phyloP scores from a whole-genome alignment of 1,140 invertebrate species.

The Drosophila aff. region DNA sequence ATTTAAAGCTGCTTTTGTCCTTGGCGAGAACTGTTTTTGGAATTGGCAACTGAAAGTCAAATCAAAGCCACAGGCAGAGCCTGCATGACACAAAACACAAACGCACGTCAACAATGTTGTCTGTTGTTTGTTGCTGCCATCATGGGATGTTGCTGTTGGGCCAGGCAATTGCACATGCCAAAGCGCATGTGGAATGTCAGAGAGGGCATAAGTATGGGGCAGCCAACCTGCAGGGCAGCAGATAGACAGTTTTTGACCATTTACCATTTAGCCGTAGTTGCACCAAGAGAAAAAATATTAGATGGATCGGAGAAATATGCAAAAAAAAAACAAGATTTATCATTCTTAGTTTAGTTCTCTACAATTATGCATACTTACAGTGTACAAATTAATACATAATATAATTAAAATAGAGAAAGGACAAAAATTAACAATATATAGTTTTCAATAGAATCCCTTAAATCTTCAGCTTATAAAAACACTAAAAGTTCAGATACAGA shows the following conservation, averaged over 20 bases:
- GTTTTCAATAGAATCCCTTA: neutral
- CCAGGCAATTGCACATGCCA: constrained; percentile 48
- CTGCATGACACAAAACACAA: constrained; percentile 41
- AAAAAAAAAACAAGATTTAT: neutral
- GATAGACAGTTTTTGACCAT: constrained; percentile 41
- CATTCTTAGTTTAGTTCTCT: too few relatives aligned
- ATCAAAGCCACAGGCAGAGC: constrained; percentile 63
- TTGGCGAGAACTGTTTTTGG: constrained; percentile 27
- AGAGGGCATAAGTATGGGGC: constrained; percentile 14
- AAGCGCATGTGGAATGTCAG: constrained; percentile 28
- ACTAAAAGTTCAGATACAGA: neutral
- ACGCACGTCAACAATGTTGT: constrained; percentile 59
- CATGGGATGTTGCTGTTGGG: constrained; percentile 2
- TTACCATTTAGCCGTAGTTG: neutral
- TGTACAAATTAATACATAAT: too few relatives aligned
- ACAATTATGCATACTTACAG: too few relatives aligned
- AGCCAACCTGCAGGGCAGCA: constrained; percentile 38
- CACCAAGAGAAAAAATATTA: neutral
- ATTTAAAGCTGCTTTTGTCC: constrained; percentile 34
- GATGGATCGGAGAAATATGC: too few relatives aligned
- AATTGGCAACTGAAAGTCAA: constrained; percentile 72
- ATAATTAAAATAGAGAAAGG: too few relatives aligned
- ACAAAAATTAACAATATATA: too few relatives aligned
- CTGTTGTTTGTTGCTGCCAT: constrained; percentile 20
- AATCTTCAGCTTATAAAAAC: too few relatives aligned